Conservation (phyloP, 2,113 vertebrate genomes). For the Arenaria interpres region DNA sequence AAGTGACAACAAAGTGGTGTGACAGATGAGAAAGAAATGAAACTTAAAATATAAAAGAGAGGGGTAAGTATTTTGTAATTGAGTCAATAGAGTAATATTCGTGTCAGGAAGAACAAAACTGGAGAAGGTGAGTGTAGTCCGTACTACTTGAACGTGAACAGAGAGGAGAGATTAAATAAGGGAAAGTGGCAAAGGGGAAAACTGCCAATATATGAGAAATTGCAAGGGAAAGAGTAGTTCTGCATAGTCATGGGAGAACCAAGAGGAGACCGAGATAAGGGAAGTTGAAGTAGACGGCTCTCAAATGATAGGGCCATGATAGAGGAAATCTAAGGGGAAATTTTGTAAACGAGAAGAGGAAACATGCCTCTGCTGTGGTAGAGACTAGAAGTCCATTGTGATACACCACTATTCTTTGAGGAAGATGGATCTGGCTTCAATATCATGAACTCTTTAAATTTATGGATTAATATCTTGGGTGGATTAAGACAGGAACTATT, state of each 20-base stretch:
- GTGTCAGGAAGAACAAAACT: not conserved
- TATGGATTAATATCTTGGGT: not conserved
- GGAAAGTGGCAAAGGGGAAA: not conserved
- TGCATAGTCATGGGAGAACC: not conserved
- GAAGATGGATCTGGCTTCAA: not conserved
- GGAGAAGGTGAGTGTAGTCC: not conserved
- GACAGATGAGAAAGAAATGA: not conserved
- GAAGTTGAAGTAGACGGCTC: not conserved
- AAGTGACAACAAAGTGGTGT: not conserved
- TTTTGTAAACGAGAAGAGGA: not conserved
- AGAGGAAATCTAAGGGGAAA: not conserved
- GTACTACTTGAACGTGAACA: not conserved
- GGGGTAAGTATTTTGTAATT: not conserved
- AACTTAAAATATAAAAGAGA: not conserved
- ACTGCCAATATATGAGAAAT: not conserved
- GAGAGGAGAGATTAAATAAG: not conserved
- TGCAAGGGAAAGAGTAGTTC: not conserved
- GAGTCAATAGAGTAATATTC: not conserved
- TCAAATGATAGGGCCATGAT: not conserved
- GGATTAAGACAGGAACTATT: not conserved
- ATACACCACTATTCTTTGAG: not conserved
- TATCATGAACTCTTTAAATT: not conserved
- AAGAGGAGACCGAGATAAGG: not conserved
- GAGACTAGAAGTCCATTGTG: not conserved
- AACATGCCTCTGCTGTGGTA: not conserved